Evolutionary conservation across 2,888 invertebrate genomes (phyloP), one percentile per base, ranked within the genome.

Genomic region (Homarus gammarus): DNA sequence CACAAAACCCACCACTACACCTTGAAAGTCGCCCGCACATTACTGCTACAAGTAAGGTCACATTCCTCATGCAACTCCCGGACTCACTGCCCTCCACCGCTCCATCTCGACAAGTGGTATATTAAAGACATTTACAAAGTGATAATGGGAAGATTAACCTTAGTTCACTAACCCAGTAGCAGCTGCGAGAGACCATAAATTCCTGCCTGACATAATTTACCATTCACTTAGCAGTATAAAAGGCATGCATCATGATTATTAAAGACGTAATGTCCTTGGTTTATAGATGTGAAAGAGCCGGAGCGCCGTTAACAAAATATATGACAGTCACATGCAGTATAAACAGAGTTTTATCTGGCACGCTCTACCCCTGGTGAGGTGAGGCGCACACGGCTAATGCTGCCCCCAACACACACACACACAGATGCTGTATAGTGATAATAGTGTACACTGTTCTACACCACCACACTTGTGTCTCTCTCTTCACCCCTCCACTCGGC

Each of bases 301-400:
- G 6, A 3, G 64, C 64, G 27, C 27, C 64, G 64, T 64, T 64
- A 64, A 27, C 2, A 27, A 64, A 64, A 64, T 64, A 27, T 64
- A 64, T 22, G 64, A 27, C 64, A 64, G 64, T 64, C 64, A 64
- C n/a, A 64, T 64, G 64, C 64, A 64, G 27, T n/a, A 27, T 64
- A 64, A 64, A 64, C 3, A 8, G n/a, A 1, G 8, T 64, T 64
- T 27, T 64, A 64, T 64, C 31, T 64, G 64, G 64, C 64, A 0
- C 27, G 64, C 31, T 64, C 64, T 22, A 8, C 64, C 12, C 27
- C 6, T 64, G 27, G 64, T 64, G 64, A 64, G 10, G 22, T 64
- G 64, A 27, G 3, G 64, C 6, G n/a, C n/a, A n/a, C n/a, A n/a
- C n/a, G n/a, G n/a, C n/a, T n/a, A n/a, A n/a, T n/a, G n/a, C n/a